Evolutionary conservation across 1,140 invertebrate genomes (phyloP).

Genomic region (Drosophila kurseongensis): DNA sequence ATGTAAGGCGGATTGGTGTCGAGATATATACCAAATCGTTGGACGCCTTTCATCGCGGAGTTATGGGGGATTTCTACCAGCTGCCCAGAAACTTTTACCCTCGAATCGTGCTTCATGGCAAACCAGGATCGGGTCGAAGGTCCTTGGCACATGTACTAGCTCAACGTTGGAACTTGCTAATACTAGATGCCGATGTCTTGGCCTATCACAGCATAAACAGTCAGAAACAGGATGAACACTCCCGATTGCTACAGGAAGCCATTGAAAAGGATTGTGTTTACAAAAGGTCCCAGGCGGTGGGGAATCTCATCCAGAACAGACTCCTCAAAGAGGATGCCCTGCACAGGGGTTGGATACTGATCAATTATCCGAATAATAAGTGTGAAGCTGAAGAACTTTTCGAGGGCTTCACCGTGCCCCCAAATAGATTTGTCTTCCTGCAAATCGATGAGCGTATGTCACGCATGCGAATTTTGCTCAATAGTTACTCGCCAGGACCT

Average conservation of each 20-base stretch:
- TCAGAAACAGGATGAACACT: slow-evolving; percentile 8
- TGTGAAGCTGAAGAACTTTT: slow-evolving; percentile 72
- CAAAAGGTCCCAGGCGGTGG: slow-evolving; percentile 56
- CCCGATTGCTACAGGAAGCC: slow-evolving; percentile 41
- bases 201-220: slow-evolving; percentile 65
- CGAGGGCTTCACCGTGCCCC: slow-evolving; percentile 69
- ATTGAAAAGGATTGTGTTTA: slow-evolving; percentile 48
- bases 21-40: slow-evolving; percentile 63
- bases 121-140: slow-evolving; percentile 65
- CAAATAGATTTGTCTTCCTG: slow-evolving; percentile 68
- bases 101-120: slow-evolving; percentile 70
- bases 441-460: slow-evolving; percentile 65
- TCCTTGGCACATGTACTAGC: slow-evolving; percentile 61
- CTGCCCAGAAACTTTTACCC: slow-evolving; percentile 59
- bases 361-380: slow-evolving; percentile 71
- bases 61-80: slow-evolving; percentile 51
- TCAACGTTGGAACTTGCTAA: slow-evolving; percentile 66
- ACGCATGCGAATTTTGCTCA: slow-evolving; percentile 48
- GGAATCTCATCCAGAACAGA: slow-evolving; percentile 54
- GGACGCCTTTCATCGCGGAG: slow-evolving; percentile 56
- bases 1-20: slow-evolving; percentile 55
- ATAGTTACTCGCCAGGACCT: slow-evolving; percentile 50
- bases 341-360: slow-evolving; percentile 68
- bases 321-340: slow-evolving; percentile 67
- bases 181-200: slow-evolving; percentile 69